These are phyloP conservation scores for Trididemnum miniatum DNA, from an alignment of 23 tunicate species.

Conservation along the genomic window DNA sequence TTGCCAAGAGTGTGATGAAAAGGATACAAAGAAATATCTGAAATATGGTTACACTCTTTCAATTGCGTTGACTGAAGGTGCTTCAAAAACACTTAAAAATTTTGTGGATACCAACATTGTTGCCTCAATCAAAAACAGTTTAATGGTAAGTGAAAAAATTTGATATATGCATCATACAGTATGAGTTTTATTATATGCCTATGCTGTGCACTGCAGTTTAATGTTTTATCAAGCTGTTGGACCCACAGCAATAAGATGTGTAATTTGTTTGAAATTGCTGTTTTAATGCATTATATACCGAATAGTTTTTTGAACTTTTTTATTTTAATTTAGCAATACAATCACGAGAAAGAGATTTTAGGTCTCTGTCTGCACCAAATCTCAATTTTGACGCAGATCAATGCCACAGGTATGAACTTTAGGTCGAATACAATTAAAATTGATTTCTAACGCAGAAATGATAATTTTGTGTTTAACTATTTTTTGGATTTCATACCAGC, in stretches of 20 bases:
- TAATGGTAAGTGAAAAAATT: constrained; percentile 30
- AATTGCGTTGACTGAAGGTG: constrained; percentile 28
- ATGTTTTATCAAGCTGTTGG: no score
- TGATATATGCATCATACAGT: no score
- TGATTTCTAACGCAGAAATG: no score
- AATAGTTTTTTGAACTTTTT: no score
- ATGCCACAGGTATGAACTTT: neutral
- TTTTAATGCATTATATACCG: no score
- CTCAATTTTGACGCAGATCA: neutral
- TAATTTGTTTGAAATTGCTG: no score
- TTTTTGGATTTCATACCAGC: no score
- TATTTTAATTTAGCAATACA: constrained; percentile 4
- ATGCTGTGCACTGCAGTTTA: no score
- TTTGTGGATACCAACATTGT: constrained; percentile 12
- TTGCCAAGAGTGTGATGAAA: neutral
- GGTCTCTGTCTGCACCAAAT: neutral
- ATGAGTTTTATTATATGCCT: no score
- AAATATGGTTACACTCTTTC: neutral
- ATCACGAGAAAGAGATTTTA: neutral
- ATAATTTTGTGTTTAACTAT: no score
- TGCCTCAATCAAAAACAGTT: neutral
- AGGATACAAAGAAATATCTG: neutral
- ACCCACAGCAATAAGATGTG: no score
- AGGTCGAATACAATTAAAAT: no score
- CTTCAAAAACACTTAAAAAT: neutral